Evolutionary conservation across 1,140 invertebrate species (phyloP).

Genomic region (Meloidogyne floridensis): DNA sequence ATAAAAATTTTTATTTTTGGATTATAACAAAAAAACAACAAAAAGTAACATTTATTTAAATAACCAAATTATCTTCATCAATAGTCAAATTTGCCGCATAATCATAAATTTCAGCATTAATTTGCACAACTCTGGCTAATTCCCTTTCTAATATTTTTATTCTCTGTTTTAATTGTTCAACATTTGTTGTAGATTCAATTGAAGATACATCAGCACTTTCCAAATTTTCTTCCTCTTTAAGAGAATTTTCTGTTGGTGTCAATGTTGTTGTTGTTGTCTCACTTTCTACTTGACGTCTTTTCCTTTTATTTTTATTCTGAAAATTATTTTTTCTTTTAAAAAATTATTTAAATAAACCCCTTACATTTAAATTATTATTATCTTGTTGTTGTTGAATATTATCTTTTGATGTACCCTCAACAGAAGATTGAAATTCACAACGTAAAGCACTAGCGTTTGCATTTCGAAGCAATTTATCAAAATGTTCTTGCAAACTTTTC

Average conservation of each 20-base stretch:
- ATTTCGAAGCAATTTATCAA: neutral
- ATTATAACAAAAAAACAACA: neutral
- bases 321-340: neutral
- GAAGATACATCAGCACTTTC: neutral
- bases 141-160: neutral
- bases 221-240: neutral
- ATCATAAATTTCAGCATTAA: slow-evolving; percentile 24
- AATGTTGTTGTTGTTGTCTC: neutral
- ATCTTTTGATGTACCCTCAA: neutral
- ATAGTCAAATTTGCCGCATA: slow-evolving; percentile 14
- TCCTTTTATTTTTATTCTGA: neutral
- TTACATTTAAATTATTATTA: neutral
- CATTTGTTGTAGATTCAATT: neutral
- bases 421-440: neutral
- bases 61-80: neutral
- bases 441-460: neutral
- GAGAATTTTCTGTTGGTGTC: neutral
- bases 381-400: neutral
- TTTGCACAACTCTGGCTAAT: slow-evolving; percentile 19
- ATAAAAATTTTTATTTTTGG: too few species aligned
- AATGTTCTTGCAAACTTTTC: neutral
- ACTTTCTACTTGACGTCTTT: neutral
- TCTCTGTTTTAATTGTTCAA: neutral
- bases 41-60: neutral
- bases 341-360: neutral